A percentile compares a stretch with the other conserved stretches of the same genome.
phyloP scores from a whole-genome alignment of 2,113 vertebrate species.

The Hepsetus odoe region DNA sequence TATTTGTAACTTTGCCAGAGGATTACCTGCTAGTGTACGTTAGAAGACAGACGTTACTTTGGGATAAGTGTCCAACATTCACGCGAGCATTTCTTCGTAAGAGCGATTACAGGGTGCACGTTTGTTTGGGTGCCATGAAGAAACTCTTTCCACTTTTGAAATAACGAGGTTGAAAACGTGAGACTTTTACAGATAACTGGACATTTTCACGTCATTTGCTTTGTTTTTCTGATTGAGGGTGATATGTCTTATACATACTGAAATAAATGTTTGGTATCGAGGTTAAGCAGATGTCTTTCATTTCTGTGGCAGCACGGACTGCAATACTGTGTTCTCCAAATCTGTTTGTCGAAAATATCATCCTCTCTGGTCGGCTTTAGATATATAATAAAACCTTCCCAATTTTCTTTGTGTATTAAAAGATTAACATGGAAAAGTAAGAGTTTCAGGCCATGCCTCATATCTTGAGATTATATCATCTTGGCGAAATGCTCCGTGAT shows the following conservation, averaged over 20 bases:
- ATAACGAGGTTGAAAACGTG: constrained; percentile 4
- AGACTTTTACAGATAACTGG: constrained; percentile 19
- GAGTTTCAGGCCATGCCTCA: not conserved
- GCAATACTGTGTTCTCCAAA: too few relatives aligned
- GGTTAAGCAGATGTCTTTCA: constrained; percentile 17
- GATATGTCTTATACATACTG: constrained; percentile 52
- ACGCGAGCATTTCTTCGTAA: constrained; percentile 15
- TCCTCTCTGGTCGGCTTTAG: too few relatives aligned
- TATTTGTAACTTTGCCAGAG: constrained; percentile 38
- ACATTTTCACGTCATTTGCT: constrained; percentile 26
- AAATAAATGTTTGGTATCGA: constrained; percentile 57
- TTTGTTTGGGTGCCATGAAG: constrained; percentile 31
- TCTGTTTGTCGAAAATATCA: too few relatives aligned
- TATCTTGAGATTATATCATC: constrained; percentile 1
- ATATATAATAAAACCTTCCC: too few relatives aligned
- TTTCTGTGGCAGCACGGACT: too few relatives aligned
- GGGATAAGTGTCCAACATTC: constrained; percentile 30
- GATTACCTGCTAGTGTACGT: constrained; percentile 16
- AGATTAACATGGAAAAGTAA: too few relatives aligned
- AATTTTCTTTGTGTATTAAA: too few relatives aligned
- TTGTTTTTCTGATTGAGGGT: constrained; percentile 48
- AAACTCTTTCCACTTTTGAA: constrained; percentile 18
- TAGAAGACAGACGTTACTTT: constrained; percentile 33
- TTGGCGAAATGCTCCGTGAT: not conserved
- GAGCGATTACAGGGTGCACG: constrained; percentile 26